Evolutionary conservation across 2,888 invertebrate species (phyloP).

Genomic region (Camptogramma bilineatum): DNA sequence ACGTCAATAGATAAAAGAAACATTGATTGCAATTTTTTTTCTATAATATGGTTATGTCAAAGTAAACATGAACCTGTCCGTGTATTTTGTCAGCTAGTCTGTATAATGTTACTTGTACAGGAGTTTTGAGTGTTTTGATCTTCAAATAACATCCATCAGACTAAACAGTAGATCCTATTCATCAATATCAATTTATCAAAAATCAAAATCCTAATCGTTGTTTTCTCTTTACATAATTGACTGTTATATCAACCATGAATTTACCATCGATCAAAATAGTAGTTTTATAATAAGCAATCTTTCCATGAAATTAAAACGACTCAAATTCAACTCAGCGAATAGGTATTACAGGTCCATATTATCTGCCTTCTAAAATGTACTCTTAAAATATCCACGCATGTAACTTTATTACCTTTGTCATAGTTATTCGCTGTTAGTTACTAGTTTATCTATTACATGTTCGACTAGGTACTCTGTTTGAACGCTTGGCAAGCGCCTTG

Average conservation of each 20-base stretch:
- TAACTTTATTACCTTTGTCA: neutral
- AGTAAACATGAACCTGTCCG: slow-evolving; percentile 12
- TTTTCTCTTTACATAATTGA: neutral
- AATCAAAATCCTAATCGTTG: too few species aligned
- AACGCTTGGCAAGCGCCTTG: slow-evolving; percentile 60
- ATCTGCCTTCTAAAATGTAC: too few species aligned
- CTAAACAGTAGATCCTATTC: too few species aligned
- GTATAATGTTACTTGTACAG: too few species aligned
- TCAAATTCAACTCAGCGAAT: too few species aligned
- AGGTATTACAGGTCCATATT: too few species aligned
- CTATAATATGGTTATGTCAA: slow-evolving; percentile 24
- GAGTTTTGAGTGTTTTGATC: too few species aligned
- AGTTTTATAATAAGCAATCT: neutral
- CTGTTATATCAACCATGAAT: neutral
- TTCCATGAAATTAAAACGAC: too few species aligned
- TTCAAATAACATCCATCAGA: too few species aligned
- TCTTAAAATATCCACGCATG: neutral
- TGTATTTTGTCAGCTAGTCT: too few species aligned
- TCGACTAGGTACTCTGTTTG: slow-evolving; percentile 49
- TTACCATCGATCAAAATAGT: neutral
- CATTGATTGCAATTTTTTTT: slow-evolving; percentile 21
- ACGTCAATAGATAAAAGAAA: slow-evolving; percentile 31
- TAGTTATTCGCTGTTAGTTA: neutral
- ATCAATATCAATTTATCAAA: too few species aligned
- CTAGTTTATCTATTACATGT: slow-evolving; percentile 9